Evolutionary conservation across 2,888 invertebrate genomes (phyloP).

Genomic region (Drosophila affinis): DNA sequence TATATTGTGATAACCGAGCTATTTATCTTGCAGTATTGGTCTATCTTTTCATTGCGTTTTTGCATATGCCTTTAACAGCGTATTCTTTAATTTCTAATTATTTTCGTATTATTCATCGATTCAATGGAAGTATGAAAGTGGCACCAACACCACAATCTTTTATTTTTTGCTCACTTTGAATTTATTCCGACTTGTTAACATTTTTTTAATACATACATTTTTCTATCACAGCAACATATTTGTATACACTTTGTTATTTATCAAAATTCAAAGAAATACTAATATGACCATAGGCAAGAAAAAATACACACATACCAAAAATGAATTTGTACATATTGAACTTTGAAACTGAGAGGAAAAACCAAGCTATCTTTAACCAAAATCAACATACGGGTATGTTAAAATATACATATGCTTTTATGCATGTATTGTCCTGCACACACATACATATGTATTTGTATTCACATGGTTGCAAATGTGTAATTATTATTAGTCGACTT

Average conservation of each 20-base stretch:
- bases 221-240: slow-evolving; percentile 80
- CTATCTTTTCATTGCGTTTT: not conserved
- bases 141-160: not conserved
- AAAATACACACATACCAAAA: slow-evolving; percentile 11
- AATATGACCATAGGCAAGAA: slow-evolving; percentile 13
- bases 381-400: not conserved
- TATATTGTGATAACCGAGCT: not conserved
- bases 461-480: slow-evolving; percentile 14
- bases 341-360: slow-evolving; percentile 5
- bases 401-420: not conserved
- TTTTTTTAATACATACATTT: slow-evolving; percentile 71
- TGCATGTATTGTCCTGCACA: slow-evolving; percentile 4
- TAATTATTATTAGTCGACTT: slow-evolving; percentile 23
- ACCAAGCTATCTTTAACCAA: not conserved
- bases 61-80: not conserved
- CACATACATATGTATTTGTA: slow-evolving; percentile 4
- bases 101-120: slow-evolving; percentile 4
- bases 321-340: slow-evolving; percentile 4
- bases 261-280: slow-evolving; percentile 46
- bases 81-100: slow-evolving; percentile 6
- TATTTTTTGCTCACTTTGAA: slow-evolving; percentile 30
- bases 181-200: slow-evolving; percentile 76
- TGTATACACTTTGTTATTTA: slow-evolving; percentile 76
- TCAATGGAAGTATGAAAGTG: not conserved
- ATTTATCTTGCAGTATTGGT: not conserved